A percentile compares a stretch with the other conserved stretches of the same genome.
Conservation (phyloP, 2,797 vertebrate species). For the Pantherophis alleghaniensis region DNA sequence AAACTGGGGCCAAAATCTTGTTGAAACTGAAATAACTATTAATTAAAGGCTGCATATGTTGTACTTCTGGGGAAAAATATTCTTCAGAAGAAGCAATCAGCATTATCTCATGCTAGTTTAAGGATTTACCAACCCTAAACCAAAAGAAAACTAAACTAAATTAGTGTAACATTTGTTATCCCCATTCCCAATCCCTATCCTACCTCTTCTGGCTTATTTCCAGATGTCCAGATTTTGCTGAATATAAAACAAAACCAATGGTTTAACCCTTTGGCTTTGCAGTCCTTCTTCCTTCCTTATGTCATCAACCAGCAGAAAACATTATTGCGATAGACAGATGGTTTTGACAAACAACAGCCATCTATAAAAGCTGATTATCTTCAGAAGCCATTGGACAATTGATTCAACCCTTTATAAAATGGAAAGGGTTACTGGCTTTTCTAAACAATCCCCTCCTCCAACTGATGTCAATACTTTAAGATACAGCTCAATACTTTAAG, state of each 20-base stretch:
- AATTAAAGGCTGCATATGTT: neutral
- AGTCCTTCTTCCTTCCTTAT: neutral
- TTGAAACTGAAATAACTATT: neutral
- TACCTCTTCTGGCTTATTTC: neutral
- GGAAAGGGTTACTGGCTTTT: neutral
- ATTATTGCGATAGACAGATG: neutral
- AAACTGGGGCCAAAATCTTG: neutral
- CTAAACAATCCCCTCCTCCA: neutral
- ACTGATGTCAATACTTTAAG: neutral
- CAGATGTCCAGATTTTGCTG: neutral
- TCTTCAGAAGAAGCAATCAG: neutral
- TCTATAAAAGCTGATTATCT: neutral
- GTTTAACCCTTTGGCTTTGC: neutral
- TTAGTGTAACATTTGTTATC: neutral
- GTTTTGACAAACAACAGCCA: neutral
- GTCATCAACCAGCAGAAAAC: neutral
- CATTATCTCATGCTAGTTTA: neutral
- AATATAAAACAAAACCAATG: neutral
- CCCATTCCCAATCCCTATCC: neutral
- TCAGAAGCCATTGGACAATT: neutral
- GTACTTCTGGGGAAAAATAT: neutral
- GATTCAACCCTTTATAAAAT: neutral
- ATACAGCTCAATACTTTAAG: neutral
- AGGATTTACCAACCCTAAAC: neutral
- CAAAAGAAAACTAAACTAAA: neutral